Evolutionary conservation across 1,140 invertebrate genomes (phyloP), one percentile per base, ranked within the genome.

Genomic region (Rhopalosiphum padi): DNA sequence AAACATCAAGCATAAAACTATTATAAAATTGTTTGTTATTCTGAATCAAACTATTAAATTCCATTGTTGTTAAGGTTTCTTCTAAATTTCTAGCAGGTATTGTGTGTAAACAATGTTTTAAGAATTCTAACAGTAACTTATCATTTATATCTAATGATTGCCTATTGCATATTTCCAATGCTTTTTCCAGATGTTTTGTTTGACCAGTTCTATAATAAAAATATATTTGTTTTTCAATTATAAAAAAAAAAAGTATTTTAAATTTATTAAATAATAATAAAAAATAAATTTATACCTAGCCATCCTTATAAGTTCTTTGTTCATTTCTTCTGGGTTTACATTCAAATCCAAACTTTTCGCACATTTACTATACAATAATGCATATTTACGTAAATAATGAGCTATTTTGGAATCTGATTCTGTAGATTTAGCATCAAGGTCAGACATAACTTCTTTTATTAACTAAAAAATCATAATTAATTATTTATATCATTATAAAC

Each of bases 301-400:
- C 91, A 93, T 93, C 55, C 82, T 93, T 30, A 93, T 51, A 53
- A 93, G 91, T 85, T 93, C 91, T 86, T 93, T 93, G 30, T 86
- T 85, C 82, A 93, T 77, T 85, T 93, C 91, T 93, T 93, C 91
- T n/a, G 91, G n/a, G 30, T 37, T 93, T 30, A 93, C 82, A 55
- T 93, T 93, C 23, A 51, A 53, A 93, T 93, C 91, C 21, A 85
- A 41, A 15, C 48, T 35, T 85, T 93, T 93, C 43, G 82, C n/a
- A 93, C n/a, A 93, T 93, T 93, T 93, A 86, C 91, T 93, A 41
- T 85, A 43, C 5, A 93, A 85, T 15, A 93, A 85, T 25, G 91
- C 91, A 86, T 93, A 93, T 93, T 93, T 93, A 86, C 91, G 82
- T 93, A 93, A 85, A n/a, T 93, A 93, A 23, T 93, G n/a, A 41